These are phyloP conservation scores for Regulus satrapa DNA, from an alignment of 2,113 vertebrate genomes.

Conservation along the genomic window DNA sequence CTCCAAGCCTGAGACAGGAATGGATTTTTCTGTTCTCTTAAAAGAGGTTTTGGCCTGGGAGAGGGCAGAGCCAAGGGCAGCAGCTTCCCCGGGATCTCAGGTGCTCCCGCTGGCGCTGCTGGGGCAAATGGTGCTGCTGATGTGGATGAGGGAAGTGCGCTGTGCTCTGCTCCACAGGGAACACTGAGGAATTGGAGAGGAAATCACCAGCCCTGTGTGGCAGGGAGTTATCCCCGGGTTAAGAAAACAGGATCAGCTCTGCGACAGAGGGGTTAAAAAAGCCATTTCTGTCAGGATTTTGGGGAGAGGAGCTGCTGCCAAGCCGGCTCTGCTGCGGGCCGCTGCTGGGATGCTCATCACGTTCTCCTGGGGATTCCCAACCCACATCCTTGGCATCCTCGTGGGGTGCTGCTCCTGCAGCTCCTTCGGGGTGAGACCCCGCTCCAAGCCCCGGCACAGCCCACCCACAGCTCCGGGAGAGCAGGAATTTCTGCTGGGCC, in stretches of 20 bases:
- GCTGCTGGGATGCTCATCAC: too few relatives aligned
- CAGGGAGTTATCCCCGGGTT: not conserved
- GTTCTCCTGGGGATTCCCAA: not conserved
- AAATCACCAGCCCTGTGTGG: not conserved
- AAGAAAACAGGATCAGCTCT: not conserved
- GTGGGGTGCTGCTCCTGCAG: not conserved
- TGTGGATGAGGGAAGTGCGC: not conserved
- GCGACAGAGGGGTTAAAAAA: not conserved
- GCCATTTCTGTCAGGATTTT: not conserved
- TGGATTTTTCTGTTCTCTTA: not conserved
- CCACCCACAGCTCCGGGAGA: not conserved
- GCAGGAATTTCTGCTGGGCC: not conserved
- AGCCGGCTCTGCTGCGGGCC: not conserved
- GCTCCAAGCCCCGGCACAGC: not conserved
- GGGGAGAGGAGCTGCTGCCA: not conserved
- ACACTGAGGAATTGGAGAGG: not conserved
- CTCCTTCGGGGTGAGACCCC: accelerated
- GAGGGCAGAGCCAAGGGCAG: not conserved
- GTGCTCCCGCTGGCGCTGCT: not conserved
- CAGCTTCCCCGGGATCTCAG: not conserved
- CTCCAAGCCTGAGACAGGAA: not conserved
- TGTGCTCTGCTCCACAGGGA: not conserved
- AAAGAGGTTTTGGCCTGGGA: not conserved
- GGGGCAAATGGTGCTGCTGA: not conserved
- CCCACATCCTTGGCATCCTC: not conserved